These are phyloP conservation scores for Drosophila seguyi DNA, from an alignment of 1,140 invertebrate genomes.

Conservation along the genomic window DNA sequence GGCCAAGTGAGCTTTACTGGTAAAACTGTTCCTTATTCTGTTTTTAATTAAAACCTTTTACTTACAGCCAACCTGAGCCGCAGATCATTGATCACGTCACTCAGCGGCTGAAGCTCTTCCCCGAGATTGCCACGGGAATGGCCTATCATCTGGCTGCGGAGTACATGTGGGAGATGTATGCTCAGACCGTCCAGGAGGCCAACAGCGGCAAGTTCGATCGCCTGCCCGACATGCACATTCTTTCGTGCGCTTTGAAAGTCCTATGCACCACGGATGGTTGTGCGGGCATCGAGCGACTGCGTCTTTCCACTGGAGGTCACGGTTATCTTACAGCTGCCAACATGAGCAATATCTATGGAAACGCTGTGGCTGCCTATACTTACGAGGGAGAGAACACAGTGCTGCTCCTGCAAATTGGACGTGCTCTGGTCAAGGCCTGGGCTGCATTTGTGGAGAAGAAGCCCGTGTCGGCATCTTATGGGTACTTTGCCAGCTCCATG, in stretches of 20 bases:
- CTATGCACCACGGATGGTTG: conserved; percentile 92
- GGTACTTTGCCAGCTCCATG: conserved; percentile 87
- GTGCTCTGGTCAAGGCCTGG: conserved; percentile 92
- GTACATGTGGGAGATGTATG: conserved; percentile 93
- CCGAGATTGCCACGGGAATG: conserved; percentile 91
- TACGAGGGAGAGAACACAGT: conserved; percentile 99
- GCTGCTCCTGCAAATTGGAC: conserved; percentile 94
- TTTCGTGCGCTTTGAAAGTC: conserved; percentile 96
- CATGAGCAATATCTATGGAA: conserved; percentile 92
- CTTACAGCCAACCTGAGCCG: conserved; percentile 88
- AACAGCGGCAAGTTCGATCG: conserved; percentile 91
- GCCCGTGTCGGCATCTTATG: conserved; percentile 88
- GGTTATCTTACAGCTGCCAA: conserved; percentile 95
- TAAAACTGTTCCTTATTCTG: fast-evolving
- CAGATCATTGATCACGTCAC: conserved; percentile 97
- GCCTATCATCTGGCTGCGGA: conserved; percentile 91
- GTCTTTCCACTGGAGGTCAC: conserved; percentile 96
- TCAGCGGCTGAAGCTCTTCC: conserved; percentile 96
- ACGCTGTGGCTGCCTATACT: conserved; percentile 94
- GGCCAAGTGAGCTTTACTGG: conserved; percentile 87
- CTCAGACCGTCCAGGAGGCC: conserved; percentile 91
- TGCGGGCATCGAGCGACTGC: conserved; percentile 90
- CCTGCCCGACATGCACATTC: conserved; percentile 94
- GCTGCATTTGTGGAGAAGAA: conserved; percentile 87
- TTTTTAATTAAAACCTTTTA: neutral